phyloP scores from a whole-genome alignment of 2,888 invertebrate genomes.

The Acrobasis repandana region DNA sequence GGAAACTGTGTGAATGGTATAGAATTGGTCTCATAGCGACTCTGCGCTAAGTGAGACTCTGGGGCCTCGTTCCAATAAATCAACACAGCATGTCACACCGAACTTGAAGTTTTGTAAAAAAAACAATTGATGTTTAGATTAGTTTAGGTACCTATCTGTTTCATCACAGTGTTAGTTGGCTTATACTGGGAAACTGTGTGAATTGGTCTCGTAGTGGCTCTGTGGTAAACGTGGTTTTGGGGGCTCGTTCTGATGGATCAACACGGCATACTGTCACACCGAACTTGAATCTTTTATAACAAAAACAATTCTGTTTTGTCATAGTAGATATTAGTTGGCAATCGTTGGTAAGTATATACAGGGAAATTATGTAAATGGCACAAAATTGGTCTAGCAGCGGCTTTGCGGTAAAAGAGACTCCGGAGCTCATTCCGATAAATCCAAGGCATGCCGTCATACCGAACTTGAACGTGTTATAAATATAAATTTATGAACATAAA shows the following conservation, averaged over 20 bases:
- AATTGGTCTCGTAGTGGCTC: constrained; percentile 36
- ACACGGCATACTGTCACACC: constrained; percentile 26
- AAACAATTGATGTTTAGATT: too few relatives aligned
- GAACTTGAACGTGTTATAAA: background rate
- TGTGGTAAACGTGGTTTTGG: constrained; percentile 43
- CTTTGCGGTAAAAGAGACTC: constrained; percentile 43
- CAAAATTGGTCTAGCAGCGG: constrained; percentile 37
- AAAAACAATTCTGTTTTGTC: background rate
- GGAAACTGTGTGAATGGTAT: constrained; percentile 21
- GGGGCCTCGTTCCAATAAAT: constrained; percentile 37
- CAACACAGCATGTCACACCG: constrained; percentile 28
- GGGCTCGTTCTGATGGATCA: constrained; percentile 36
- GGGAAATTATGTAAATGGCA: constrained; percentile 19
- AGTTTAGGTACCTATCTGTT: too few relatives aligned
- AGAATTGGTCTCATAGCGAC: constrained; percentile 38
- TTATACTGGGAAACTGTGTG: constrained; percentile 18
- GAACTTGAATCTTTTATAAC: constrained; percentile 1
- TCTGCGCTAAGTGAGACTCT: constrained; percentile 43
- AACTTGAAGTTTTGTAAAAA: background rate
- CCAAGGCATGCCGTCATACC: constrained; percentile 23
- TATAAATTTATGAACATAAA: too few relatives aligned
- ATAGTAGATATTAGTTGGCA: constrained; percentile 13
- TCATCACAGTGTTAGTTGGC: constrained; percentile 10
- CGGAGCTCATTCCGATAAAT: constrained; percentile 36
- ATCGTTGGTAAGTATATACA: constrained; percentile 13